Base-by-base conservation (phyloP, 2,888 invertebrate species). In the Drosophila kambysellisi region DNA sequence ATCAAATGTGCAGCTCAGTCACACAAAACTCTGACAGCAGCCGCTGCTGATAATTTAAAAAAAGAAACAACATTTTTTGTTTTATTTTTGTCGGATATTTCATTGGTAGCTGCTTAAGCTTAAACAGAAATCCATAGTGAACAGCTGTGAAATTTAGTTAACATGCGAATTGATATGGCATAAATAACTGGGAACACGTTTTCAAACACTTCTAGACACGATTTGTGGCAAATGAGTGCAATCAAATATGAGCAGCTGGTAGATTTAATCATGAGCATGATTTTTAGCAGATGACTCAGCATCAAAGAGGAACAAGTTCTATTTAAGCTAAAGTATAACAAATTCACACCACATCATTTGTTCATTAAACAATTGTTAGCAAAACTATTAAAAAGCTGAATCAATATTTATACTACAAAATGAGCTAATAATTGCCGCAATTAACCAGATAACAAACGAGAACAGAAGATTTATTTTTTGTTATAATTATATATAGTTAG, bases 1-100 rank as follows among this genome's bases (percentile, higher is more conserved):
- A 88, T 87, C 91, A 89, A 90, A 78, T 74, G 65, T 80, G 82
- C 90, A 90, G 87, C 69, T 63, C 89, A 80, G 62, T 83, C 88
- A 78, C 85, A 63, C 63, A 41, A 50, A 59, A 53, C 37, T 61
- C 71, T 59, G 81, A 82, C 70, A 75, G 74, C 71, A 54, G 63
- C 59, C 67, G 59, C 56, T 56, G 77, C 68, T 66, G 81, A 76
- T 71, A 52, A 77, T 52, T 77, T 54, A 48, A 39, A 48, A 37
- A 51, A 60, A 11, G 54, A 41, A 43, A 11, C 20, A 9, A 41
- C n/a, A 41, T 25, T 25, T 25, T 25, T 53, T 29, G 37, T 51
- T 4, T 52, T 25, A 46, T 25, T 46, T 50, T 43, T 37, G 20
- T 41, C 11, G 51, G 50, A 20, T 57, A 57, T 53, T 63, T 32